phyloP scores from a whole-genome alignment of 2,797 vertebrate genomes.

The Pangasius krempfi region DNA sequence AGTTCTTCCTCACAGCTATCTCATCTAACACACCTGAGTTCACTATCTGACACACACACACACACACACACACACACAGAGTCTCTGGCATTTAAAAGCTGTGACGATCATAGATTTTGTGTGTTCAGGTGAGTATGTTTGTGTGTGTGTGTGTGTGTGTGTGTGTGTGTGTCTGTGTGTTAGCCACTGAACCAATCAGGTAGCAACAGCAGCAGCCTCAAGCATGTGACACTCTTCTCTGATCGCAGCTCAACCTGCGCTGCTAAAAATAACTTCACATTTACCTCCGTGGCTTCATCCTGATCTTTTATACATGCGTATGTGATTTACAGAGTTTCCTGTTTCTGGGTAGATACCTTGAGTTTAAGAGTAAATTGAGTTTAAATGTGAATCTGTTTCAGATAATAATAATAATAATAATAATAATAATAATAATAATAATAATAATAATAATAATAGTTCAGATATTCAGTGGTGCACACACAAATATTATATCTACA shows the following conservation, averaged over 20 bases:
- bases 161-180: slow-evolving; percentile 4
- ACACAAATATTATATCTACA: background rate
- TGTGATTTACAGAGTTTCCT: background rate
- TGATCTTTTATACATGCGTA: slow-evolving; percentile 14
- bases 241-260: slow-evolving; percentile 27
- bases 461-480: background rate
- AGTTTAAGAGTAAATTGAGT: background rate
- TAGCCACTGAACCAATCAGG: slow-evolving; percentile 4
- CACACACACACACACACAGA: slow-evolving; percentile 27
- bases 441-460: background rate
- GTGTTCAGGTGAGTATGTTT: background rate
- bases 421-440: background rate
- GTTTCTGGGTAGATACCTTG: background rate
- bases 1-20: slow-evolving; percentile 16
- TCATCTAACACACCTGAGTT: background rate
- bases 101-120: background rate
- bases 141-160: background rate
- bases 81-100: slow-evolving; percentile 1
- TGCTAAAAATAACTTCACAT: slow-evolving; percentile 49
- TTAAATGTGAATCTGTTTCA: background rate
- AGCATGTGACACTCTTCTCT: slow-evolving; percentile 38
- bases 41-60: slow-evolving; percentile 16
- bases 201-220: slow-evolving; percentile 14
- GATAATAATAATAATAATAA: slow-evolving; percentile 13
- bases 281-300: slow-evolving; percentile 33